Percentiles rank a stretch among this genome's conserved stretches.
Evolutionary conservation across 2,888 invertebrate genomes (phyloP).

Genomic region (Bombylius major): DNA sequence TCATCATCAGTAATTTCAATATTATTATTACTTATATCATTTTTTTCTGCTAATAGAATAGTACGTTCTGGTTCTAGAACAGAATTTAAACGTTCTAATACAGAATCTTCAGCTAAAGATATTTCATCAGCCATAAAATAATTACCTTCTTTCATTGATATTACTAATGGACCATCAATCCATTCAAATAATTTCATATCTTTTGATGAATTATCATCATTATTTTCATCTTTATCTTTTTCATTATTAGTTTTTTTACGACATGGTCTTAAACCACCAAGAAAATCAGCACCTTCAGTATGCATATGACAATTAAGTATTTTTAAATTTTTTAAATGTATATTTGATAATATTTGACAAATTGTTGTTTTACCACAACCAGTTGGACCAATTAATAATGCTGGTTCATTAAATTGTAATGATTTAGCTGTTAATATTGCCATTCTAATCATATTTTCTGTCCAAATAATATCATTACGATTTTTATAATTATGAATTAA

Average conservation of each 20-base stretch:
- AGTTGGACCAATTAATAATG: slow-evolving; percentile 92
- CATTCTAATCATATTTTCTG: slow-evolving; percentile 73
- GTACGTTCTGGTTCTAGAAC: slow-evolving; percentile 87
- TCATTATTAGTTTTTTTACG: slow-evolving; percentile 35
- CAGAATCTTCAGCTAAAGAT: slow-evolving; percentile 95
- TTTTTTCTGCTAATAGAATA: slow-evolving; percentile 83
- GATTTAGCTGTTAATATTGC: slow-evolving; percentile 72
- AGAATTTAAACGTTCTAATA: slow-evolving; percentile 92
- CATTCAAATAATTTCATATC: slow-evolving; percentile 75
- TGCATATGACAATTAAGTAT: slow-evolving; percentile 98
- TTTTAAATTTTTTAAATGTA: slow-evolving; percentile 52
- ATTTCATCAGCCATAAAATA: slow-evolving; percentile 97
- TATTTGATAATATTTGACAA: slow-evolving; percentile 72
- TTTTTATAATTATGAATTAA: slow-evolving; percentile 45
- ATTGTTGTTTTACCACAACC: slow-evolving; percentile 97
- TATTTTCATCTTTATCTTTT: slow-evolving; percentile 2
- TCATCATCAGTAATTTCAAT: slow-evolving; percentile 24
- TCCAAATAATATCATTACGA: slow-evolving; percentile 79
- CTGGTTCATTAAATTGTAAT: slow-evolving; percentile 82
- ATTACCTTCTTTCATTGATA: slow-evolving; percentile 76
- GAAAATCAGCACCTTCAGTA: slow-evolving; percentile 94
- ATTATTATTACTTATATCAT: slow-evolving; percentile 45
- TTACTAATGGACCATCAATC: slow-evolving; percentile 91
- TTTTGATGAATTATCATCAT: slow-evolving; percentile 5
- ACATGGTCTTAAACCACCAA: slow-evolving; percentile 89